Percentiles rank a stretch among this genome's conserved stretches.
Evolutionary conservation across 2,113 vertebrate genomes (phyloP).

Genomic region (Emberiza fucata): DNA sequence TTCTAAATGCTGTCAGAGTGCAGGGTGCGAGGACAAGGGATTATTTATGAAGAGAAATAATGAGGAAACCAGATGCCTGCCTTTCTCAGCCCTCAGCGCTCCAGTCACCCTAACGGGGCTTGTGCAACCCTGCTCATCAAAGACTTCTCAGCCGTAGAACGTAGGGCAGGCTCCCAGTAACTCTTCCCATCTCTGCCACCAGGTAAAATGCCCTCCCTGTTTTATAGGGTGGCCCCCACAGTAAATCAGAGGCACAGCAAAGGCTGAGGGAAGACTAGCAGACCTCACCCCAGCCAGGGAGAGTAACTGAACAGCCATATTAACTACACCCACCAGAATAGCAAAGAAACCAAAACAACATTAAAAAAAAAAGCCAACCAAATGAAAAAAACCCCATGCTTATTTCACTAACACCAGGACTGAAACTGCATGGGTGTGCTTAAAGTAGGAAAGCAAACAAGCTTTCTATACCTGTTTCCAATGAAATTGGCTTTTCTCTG

Average conservation of each 20-base stretch:
- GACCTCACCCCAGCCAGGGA: neutral
- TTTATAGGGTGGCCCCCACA: neutral
- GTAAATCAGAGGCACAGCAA: neutral
- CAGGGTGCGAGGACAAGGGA: constrained; percentile 42
- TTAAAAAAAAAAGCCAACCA: neutral
- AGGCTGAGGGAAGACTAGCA: neutral
- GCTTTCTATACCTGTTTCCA: neutral
- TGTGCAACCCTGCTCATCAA: neutral
- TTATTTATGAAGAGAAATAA: constrained; percentile 52
- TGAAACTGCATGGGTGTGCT: neutral
- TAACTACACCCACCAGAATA: neutral
- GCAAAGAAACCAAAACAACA: neutral
- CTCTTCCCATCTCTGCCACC: neutral
- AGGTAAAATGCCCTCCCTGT: neutral
- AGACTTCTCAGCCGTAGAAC: neutral
- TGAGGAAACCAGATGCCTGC: constrained; percentile 36
- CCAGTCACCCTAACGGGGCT: neutral
- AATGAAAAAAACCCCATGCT: neutral
- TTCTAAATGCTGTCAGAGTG: constrained; percentile 37
- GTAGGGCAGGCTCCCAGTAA: neutral
- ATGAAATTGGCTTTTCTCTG: neutral
- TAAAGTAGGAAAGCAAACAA: neutral
- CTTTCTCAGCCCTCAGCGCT: constrained; percentile 3
- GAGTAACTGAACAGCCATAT: neutral
- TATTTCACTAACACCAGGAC: neutral